Evolutionary conservation across 2,113 vertebrate species (phyloP), one percentile per base, ranked within the genome.

Genomic region (Passerina amoena): DNA sequence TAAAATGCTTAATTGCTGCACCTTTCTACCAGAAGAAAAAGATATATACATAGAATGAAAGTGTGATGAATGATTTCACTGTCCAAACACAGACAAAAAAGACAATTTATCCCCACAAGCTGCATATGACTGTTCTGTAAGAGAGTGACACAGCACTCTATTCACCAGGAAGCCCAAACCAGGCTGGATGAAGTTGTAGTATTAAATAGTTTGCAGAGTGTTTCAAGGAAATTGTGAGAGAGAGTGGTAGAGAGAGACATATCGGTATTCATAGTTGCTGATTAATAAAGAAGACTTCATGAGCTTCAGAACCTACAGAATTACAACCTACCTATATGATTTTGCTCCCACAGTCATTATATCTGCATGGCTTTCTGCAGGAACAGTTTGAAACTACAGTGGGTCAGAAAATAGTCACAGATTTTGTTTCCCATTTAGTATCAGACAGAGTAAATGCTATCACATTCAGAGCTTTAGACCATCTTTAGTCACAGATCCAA

Each of bases 1-100:
- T 63, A 86, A 96, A 95, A 80, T 38, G 44, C 35, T 93, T 97
- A 96, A 91, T 95, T 95, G 82, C 77, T 87, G 38, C n/a, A 92
- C 38, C 56, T 90, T 79, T 83, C 33, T 30, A 64, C 13, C 37
- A 85, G 82, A 57, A 76, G 64, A 54, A 94, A 70, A 82, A 38
- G 3, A 27, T 54, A 1, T 35, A 33, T 40, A 60, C 1, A 2
- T 23, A 37, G 48, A 82, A 68, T 42, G 54, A 25, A 59, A 95
- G 21, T 12, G 50, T 38, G 53, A 61, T 57, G 90, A 90, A 91
- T 68, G 16, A 35, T 71, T 91, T 96, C 88, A 90, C 72, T 91
- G 68, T 91, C 20, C 70, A 75, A 40, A 86, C 38, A 69, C 6
- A 78, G 72, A 81, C 10, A 69, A 86, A 88, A 68, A 30, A 23